These are phyloP conservation scores for Callopanchax toddi DNA, from an alignment of 2,113 vertebrate species.

Conservation along the genomic window DNA sequence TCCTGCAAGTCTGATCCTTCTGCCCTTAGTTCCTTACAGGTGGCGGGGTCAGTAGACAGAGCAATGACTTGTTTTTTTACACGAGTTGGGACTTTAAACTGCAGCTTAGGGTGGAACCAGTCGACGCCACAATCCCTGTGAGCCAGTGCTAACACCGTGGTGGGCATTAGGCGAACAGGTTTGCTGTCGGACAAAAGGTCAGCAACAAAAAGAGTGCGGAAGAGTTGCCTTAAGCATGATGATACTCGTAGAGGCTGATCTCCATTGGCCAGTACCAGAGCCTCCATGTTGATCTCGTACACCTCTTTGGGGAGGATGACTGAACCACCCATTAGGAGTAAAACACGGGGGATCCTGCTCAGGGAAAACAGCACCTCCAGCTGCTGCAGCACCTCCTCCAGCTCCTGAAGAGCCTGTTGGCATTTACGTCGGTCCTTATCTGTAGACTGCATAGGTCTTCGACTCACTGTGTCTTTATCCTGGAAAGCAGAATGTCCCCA, in stretches of 20 bases:
- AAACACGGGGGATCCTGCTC: conserved; percentile 87
- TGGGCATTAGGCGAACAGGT: conserved; percentile 82
- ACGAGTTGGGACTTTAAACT: conserved; percentile 86
- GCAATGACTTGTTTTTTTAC: conserved; percentile 85
- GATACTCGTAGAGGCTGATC: conserved; percentile 82
- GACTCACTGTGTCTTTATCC: conserved; percentile 74
- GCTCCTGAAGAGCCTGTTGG: conserved; percentile 84
- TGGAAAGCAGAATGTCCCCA: conserved; percentile 45
- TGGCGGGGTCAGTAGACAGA: conserved; percentile 78
- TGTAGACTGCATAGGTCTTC: conserved; percentile 61
- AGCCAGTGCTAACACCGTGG: conserved; percentile 85
- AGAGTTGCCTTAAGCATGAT: conserved; percentile 87
- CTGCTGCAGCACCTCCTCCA: conserved; percentile 87
- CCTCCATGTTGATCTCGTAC: conserved; percentile 93
- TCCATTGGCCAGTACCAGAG: conserved; percentile 71
- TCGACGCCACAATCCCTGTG: conserved; percentile 89
- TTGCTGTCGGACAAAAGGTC: conserved; percentile 90
- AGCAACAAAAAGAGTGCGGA: conserved; percentile 90
- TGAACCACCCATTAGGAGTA: conserved; percentile 91
- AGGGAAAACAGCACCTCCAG: conserved; percentile 89
- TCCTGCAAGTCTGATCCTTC: conserved; percentile 75
- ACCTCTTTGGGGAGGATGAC: conserved; percentile 88
- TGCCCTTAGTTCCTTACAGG: background rate
- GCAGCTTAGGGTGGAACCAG: conserved; percentile 93
- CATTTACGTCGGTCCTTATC: conserved; percentile 79